These are phyloP conservation scores for Caenorhabditis inopinata DNA, from an alignment of 1,140 invertebrate genomes.

Conservation along the genomic window DNA sequence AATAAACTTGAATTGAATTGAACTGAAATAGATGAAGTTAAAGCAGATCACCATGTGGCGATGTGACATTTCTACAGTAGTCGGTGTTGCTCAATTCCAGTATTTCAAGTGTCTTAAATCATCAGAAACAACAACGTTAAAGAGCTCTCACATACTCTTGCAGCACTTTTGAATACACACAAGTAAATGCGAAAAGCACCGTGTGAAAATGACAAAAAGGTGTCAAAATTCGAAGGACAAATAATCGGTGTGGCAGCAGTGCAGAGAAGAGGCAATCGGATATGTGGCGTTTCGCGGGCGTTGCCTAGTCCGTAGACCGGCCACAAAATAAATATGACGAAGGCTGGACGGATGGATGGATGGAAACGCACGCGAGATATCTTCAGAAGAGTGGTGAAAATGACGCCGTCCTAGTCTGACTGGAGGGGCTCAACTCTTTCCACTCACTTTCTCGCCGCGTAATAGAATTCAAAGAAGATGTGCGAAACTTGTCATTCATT, in stretches of 20 bases:
- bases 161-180: background rate
- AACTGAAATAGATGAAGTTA: no score
- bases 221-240: slow-evolving; percentile 21
- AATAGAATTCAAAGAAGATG: slow-evolving; percentile 34
- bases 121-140: background rate
- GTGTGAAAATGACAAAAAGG: slow-evolving; percentile 22
- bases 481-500: slow-evolving; percentile 34
- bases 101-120: background rate
- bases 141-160: background rate
- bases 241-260: background rate
- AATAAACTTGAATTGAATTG: no score
- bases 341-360: no score
- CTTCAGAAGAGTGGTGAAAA: slow-evolving; percentile 1
- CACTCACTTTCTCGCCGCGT: slow-evolving; percentile 30
- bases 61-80: no score
- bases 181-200: background rate
- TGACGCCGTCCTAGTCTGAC: background rate
- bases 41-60: no score
- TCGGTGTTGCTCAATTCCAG: no score
- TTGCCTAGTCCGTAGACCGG: slow-evolving; percentile 1
- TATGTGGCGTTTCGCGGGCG: background rate
- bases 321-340: slow-evolving; percentile 22
- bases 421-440: background rate
- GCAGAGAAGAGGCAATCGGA: background rate
- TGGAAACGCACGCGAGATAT: slow-evolving; percentile 2